A percentile compares a stretch with the other conserved stretches of the same genome.
Evolutionary conservation across 2,113 vertebrate genomes (phyloP).

Genomic region (Elaphurus davidianus): DNA sequence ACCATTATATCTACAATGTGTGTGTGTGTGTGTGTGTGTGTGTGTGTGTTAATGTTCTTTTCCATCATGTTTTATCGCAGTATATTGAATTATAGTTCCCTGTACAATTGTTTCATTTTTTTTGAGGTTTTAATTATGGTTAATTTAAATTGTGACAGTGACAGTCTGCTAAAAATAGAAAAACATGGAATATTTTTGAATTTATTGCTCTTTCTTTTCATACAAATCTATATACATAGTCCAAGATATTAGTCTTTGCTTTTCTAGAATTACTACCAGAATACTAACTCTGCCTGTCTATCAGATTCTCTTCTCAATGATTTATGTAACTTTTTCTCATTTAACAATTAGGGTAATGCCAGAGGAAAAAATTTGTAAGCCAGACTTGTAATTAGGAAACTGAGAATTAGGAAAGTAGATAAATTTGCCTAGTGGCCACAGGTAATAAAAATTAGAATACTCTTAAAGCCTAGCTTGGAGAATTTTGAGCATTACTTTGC

Average conservation of each 20-base stretch:
- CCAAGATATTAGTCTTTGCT: background rate
- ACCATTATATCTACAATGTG: no score
- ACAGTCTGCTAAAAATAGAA: background rate
- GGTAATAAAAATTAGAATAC: background rate
- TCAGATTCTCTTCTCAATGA: background rate
- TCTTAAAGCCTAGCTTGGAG: background rate
- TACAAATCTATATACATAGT: background rate
- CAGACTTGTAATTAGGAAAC: background rate
- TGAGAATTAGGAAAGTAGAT: background rate
- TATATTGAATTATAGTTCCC: background rate
- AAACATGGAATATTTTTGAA: background rate
- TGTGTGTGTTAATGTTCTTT: background rate
- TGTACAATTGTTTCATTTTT: slow-evolving; percentile 11
- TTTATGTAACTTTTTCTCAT: background rate
- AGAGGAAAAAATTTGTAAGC: background rate
- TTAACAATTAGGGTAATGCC: background rate
- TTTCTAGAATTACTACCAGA: background rate
- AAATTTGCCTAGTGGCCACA: background rate
- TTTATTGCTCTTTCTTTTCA: background rate
- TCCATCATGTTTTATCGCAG: background rate
- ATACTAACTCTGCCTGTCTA: background rate
- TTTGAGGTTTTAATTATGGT: slow-evolving; percentile 40
- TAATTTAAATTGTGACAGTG: background rate
- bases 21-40: rapidly evolving
- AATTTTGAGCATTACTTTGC: background rate